Percentiles rank a stretch among this genome's conserved stretches.
Evolutionary conservation across 2,113 vertebrate species (phyloP).

Genomic region (Macrotis lagotis): DNA sequence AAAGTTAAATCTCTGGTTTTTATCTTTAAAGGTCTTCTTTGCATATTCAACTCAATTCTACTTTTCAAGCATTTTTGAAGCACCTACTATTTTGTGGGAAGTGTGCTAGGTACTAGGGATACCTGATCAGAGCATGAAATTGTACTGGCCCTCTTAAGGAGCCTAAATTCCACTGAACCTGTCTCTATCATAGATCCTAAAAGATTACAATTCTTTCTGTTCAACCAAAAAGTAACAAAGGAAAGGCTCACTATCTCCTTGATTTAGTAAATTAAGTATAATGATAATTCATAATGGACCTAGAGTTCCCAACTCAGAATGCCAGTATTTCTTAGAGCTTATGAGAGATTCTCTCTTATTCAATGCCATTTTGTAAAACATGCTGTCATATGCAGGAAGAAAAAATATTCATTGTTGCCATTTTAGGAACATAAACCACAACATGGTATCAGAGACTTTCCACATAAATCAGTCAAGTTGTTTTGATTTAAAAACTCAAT

Average conservation of each 20-base stretch:
- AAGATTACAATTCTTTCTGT: neutral
- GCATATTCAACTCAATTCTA: neutral
- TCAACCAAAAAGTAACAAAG: slow-evolving; percentile 25
- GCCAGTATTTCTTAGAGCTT: slow-evolving; percentile 17
- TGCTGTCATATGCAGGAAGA: slow-evolving; percentile 15
- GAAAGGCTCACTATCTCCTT: neutral
- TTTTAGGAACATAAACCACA: slow-evolving; percentile 34
- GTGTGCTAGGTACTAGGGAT: neutral
- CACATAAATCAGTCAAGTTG: slow-evolving; percentile 40
- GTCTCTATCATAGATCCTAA: neutral
- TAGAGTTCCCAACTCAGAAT: neutral
- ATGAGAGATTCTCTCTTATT: slow-evolving; percentile 37
- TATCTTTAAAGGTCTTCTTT: neutral
- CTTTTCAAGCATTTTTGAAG: neutral
- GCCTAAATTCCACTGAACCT: neutral
- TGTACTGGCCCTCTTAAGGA: neutral
- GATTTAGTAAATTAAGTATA: slow-evolving; percentile 20
- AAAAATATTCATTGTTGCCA: slow-evolving; percentile 49
- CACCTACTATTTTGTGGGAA: neutral
- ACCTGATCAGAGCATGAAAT: neutral
- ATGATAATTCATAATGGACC: slow-evolving; percentile 16
- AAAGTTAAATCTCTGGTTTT: neutral
- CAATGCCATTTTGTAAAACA: slow-evolving; percentile 37
- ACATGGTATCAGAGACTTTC: slow-evolving; percentile 52
- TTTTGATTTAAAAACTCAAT: slow-evolving; percentile 65